Evolutionary conservation across 2,113 vertebrate genomes (phyloP).

Genomic region (Dinomys branickii): DNA sequence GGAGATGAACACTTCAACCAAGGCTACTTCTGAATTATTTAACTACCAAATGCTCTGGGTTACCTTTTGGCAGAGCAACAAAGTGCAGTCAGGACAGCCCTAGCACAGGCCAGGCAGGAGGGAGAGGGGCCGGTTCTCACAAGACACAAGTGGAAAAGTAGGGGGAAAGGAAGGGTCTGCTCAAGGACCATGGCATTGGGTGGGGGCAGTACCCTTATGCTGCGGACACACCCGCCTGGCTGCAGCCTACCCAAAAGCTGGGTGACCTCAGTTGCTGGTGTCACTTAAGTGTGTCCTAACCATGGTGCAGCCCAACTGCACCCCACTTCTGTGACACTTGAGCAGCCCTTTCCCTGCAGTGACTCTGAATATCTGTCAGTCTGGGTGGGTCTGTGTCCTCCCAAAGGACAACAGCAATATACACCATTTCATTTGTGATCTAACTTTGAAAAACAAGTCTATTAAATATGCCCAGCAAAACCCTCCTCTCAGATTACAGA

Average conservation of each 20-base stretch:
- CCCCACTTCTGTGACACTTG: not conserved
- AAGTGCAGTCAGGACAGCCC: not conserved
- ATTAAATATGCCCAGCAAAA: not conserved
- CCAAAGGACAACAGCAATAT: not conserved
- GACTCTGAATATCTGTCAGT: not conserved
- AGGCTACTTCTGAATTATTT: conserved; percentile 24
- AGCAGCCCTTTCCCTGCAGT: fast-evolving
- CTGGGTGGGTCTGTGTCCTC: too few relatives aligned
- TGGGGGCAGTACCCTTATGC: not conserved
- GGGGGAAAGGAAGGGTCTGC: too few relatives aligned
- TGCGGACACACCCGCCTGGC: not conserved
- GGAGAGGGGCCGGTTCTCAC: not conserved
- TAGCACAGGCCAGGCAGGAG: too few relatives aligned
- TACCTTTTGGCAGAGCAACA: not conserved
- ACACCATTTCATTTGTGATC: not conserved
- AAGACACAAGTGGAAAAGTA: too few relatives aligned
- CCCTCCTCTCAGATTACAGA: not conserved
- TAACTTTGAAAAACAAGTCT: not conserved
- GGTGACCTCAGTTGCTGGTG: fast-evolving
- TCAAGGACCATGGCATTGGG: too few relatives aligned
- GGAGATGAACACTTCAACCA: not conserved
- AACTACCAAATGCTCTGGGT: not conserved
- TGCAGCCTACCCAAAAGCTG: not conserved
- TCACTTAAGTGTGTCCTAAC: not conserved
- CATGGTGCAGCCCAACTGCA: too few relatives aligned